Evolutionary conservation across 2,797 vertebrate genomes (phyloP).

Genomic region (Hemitrygon akajei): DNA sequence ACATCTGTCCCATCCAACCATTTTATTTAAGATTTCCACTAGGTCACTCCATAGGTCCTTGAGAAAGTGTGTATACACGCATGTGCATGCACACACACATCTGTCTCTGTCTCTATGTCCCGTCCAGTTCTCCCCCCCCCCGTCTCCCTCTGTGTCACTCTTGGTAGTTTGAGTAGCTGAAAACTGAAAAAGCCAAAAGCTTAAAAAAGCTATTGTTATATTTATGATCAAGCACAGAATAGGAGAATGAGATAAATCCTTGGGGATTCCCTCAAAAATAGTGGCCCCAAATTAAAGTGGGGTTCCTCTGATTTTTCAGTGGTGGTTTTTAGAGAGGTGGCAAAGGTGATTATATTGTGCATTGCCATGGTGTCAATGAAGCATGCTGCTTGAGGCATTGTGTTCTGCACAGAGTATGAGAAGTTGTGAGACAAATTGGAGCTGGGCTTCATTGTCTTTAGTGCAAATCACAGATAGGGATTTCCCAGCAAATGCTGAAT

Average conservation of each 20-base stretch:
- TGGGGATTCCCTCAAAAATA: not conserved
- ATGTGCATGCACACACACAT: too few relatives aligned
- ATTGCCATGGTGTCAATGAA: not conserved
- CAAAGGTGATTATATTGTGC: not conserved
- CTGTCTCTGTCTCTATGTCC: too few relatives aligned
- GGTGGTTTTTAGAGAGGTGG: not conserved
- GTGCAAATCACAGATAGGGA: not conserved
- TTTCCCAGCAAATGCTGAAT: not conserved
- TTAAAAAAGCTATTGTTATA: not conserved
- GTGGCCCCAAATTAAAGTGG: not conserved
- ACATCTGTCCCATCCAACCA: not conserved
- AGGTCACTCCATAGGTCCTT: not conserved
- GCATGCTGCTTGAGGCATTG: not conserved
- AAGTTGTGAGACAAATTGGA: not conserved
- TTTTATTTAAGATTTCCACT: not conserved
- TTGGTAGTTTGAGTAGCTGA: not conserved
- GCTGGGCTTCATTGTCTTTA: not conserved
- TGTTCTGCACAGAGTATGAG: not conserved
- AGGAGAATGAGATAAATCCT: not conserved
- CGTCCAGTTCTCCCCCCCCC: too few relatives aligned
- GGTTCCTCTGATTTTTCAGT: not conserved
- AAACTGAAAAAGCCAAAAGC: not conserved
- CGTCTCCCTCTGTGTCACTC: too few relatives aligned
- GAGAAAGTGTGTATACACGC: too few relatives aligned
- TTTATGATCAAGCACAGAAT: not conserved